phyloP scores from a whole-genome alignment of 2,888 invertebrate species.

The Erannis defoliaria region DNA sequence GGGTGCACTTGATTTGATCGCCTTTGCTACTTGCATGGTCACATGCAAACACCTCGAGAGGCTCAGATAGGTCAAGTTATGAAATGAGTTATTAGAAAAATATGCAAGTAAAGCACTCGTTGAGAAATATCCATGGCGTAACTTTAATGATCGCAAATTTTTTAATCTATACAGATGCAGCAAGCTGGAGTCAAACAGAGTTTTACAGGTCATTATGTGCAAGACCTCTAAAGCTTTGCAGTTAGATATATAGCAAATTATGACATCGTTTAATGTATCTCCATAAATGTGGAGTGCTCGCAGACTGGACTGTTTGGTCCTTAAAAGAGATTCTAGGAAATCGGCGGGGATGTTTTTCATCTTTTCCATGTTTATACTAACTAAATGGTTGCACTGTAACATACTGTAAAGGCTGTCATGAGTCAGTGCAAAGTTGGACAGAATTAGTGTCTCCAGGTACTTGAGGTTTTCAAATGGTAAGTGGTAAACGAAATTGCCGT shows the following conservation, averaged over 20 bases:
- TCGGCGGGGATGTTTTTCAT: constrained; percentile 85
- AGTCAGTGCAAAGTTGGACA: constrained; percentile 83
- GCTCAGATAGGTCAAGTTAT: constrained; percentile 77
- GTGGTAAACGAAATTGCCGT: constrained; percentile 82
- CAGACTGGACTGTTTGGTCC: constrained; percentile 73
- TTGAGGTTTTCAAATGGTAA: constrained; percentile 82
- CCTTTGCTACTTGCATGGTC: constrained; percentile 80
- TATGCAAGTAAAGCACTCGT: constrained; percentile 79
- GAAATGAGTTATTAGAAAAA: constrained; percentile 81
- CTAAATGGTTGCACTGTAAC: constrained; percentile 79
- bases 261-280: constrained; percentile 83
- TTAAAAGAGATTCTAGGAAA: constrained; percentile 78
- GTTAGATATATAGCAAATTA: constrained; percentile 76
- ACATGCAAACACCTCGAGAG: constrained; percentile 82
- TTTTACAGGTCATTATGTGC: constrained; percentile 84
- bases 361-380: constrained; percentile 84
- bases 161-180: constrained; percentile 77
- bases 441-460: constrained; percentile 75
- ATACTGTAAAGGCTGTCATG: constrained; percentile 80
- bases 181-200: constrained; percentile 83
- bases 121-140: constrained; percentile 84
- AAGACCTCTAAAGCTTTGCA: constrained; percentile 76
- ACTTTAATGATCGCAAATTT: constrained; percentile 79
- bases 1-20: constrained; percentile 80
- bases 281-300: constrained; percentile 82